Evolutionary conservation across 2,888 invertebrate species (phyloP), one percentile per base, ranked within the genome.

Genomic region (Cacoxenus indagator): DNA sequence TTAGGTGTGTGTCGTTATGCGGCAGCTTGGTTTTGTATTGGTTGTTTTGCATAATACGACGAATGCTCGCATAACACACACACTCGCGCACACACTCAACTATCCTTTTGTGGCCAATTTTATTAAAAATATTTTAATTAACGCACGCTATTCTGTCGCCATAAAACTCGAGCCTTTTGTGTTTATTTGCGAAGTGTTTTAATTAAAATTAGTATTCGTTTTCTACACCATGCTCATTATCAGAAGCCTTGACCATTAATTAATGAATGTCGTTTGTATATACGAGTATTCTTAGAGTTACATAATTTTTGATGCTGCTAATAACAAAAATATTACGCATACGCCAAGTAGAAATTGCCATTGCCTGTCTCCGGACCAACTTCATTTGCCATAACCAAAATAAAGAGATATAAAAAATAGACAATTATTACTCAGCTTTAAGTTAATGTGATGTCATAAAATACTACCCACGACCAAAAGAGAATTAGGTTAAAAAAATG

Each of bases 291-390:
- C 9, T 37, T 37, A 37, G 37, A 2, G 6, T 8, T 48, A 48
- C 48, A 48, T 1, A 8, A 1, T 11, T 51, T 22, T 31, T 9
- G 9, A 4, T 31, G 31, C 11, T 11, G 8, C 19, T 24, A 54
- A 54, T 54, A 54, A 54, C 24, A 26, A 54, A 54, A 54, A 55
- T 55, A 76, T 73, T 73, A 70, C 70, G 75, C 65, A 77, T 77
- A 72, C 78, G 77, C 76, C 67, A 67, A 45, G 73, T 68, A 57
- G 69, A 37, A 37, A 11, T 37, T 37, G 37, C 37, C 2, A 37
- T 37, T 54, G 24, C n/a, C n/a, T n/a, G n/a, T n/a, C n/a, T n/a
- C n/a, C n/a, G n/a, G n/a, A n/a, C n/a, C n/a, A n/a, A 74, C 69
- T 76, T 71, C 62, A 75, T 71, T 71, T 27, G 51, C 43, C 75